These are phyloP conservation scores for Acrobasis repandana DNA, from an alignment of 2,888 invertebrate species.

Conservation along the genomic window DNA sequence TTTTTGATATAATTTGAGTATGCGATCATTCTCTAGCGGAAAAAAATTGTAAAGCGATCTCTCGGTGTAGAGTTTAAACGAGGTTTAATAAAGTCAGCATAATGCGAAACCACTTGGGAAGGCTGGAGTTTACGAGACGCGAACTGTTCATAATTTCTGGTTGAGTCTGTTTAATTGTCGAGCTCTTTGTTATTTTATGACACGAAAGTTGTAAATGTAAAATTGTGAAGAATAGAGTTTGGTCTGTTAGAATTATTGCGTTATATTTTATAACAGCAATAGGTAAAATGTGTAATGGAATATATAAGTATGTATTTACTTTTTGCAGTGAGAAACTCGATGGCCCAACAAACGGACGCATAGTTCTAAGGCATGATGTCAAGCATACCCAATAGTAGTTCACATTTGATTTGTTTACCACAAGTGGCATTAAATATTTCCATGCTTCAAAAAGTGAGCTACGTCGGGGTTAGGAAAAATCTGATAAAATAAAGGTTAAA, in stretches of 20 bases:
- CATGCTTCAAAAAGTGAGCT: no score
- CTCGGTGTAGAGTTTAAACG: slow-evolving; percentile 53
- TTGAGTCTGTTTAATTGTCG: slow-evolving; percentile 6
- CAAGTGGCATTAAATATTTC: no score
- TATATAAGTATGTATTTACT: no score
- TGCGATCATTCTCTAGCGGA: slow-evolving; percentile 62
- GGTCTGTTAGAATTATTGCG: background rate
- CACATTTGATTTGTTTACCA: no score
- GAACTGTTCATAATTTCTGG: slow-evolving; percentile 22
- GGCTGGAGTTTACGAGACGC: slow-evolving; percentile 15
- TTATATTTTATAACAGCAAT: no score
- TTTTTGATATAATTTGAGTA: slow-evolving; percentile 73
- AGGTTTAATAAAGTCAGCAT: slow-evolving; percentile 45
- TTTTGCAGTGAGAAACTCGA: no score
- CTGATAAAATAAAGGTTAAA: no score
- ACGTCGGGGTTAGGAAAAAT: no score
- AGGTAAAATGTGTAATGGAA: no score
- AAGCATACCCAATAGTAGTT: no score
- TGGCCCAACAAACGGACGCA: no score
- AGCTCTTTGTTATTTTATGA: slow-evolving; percentile 26
- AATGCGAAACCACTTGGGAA: slow-evolving; percentile 53
- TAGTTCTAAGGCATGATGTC: no score
- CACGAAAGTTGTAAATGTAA: background rate
- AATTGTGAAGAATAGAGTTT: background rate
- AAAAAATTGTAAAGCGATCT: slow-evolving; percentile 74